Base-by-base conservation (phyloP, 2,888 invertebrate genomes). In the Acrobasis suavella region DNA sequence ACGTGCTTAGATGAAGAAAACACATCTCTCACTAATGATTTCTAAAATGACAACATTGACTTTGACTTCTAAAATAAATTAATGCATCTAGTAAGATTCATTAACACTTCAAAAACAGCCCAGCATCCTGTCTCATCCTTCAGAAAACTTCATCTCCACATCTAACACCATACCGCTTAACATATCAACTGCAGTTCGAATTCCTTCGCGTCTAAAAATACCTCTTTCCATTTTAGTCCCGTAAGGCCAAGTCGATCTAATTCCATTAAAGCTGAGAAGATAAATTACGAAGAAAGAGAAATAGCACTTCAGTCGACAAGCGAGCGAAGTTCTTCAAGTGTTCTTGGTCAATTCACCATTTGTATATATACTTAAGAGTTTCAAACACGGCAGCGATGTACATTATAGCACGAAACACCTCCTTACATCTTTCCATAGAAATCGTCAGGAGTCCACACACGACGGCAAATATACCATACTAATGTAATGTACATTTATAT, bases 211-310 rank as follows among this genome's bases (percentile, higher is more conserved):
- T 17, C 22, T 62, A 60, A 55, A 62, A 42, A 60, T 63, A 63
- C 39, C 42, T 42, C 42, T 55, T 51, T 49, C 65, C 62, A 60
- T 64, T 69, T 64, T 59, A 64, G 55, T 52, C 51, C 52, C 55
- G 56, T 64, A 74, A 73, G 74, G 69, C 71, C 68, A 56, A 58
- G 60, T 62, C 66, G 69, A 66, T 67, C 67, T 68, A 60, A 67
- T 71, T 74, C 76, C 75, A 71, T 73, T 76, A 72, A 72, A 72
- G 75, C 67, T 64, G 69, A 69, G 14, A 6, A 1, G 5, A 1
- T 7, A n/a, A 46, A 6, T 46, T n/a, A 46, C 5, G n/a, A 46
- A 14, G 2, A 3, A 14, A 46, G 10, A 46, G 46, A 46, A 46
- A 3, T 46, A 7, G 6, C 46, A 14, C 46, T n/a, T 46, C 1